Evolutionary conservation across 2,797 vertebrate genomes (phyloP).

Genomic region (Eulemur albifrons): DNA sequence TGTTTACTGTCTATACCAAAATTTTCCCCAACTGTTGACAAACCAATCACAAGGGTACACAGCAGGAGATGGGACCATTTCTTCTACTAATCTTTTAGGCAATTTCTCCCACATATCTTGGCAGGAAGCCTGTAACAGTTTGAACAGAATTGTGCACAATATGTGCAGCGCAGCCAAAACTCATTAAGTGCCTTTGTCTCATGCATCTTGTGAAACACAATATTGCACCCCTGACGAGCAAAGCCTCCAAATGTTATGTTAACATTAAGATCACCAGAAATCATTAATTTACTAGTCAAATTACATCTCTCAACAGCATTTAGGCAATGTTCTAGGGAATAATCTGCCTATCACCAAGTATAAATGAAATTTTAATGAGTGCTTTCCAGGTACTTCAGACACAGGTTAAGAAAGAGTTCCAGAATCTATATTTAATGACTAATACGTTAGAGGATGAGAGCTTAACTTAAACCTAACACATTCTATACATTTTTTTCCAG

Average conservation of each 20-base stretch:
- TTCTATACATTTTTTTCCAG: slow-evolving; percentile 24
- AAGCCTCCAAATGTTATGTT: slow-evolving; percentile 78
- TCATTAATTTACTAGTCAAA: slow-evolving; percentile 82
- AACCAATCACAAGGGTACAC: slow-evolving; percentile 74
- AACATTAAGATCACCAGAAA: slow-evolving; percentile 81
- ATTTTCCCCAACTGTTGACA: slow-evolving; percentile 70
- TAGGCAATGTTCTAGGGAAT: slow-evolving; percentile 67
- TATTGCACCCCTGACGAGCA: slow-evolving; percentile 81
- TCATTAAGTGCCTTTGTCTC: slow-evolving; percentile 83
- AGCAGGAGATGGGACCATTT: slow-evolving; percentile 25
- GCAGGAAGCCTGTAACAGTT: slow-evolving; percentile 81
- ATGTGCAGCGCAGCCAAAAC: slow-evolving; percentile 80
- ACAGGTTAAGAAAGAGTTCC: slow-evolving; percentile 58
- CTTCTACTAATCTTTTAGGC: slow-evolving; percentile 59
- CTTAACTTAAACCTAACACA: slow-evolving; percentile 58
- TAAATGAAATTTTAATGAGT: slow-evolving; percentile 74
- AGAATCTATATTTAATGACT: slow-evolving; percentile 54
- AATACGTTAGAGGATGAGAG: slow-evolving; percentile 54
- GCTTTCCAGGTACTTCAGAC: slow-evolving; percentile 67
- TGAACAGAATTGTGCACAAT: slow-evolving; percentile 80
- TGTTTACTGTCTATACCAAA: slow-evolving; percentile 71
- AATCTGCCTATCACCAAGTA: slow-evolving; percentile 72
- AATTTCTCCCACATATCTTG: slow-evolving; percentile 80
- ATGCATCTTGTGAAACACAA: slow-evolving; percentile 77
- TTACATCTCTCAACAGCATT: slow-evolving; percentile 78